These are phyloP conservation scores for Leuciscus waleckii DNA, from an alignment of 2,797 vertebrate species.

Conservation along the genomic window DNA sequence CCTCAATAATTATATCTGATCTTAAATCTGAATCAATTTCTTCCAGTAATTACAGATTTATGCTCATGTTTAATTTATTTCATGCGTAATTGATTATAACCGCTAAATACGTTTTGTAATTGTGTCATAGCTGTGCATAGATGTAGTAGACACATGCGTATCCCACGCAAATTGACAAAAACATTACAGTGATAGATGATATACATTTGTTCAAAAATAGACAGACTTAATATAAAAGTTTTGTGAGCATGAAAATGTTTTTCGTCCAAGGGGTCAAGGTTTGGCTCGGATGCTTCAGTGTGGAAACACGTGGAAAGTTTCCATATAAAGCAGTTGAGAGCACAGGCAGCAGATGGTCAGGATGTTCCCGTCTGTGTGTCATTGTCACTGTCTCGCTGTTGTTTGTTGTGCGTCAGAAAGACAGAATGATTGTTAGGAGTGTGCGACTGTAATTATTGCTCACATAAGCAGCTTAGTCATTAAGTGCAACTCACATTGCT, in stretches of 20 bases:
- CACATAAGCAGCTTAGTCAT: not conserved
- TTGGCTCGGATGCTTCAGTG: not conserved
- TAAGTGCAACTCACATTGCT: not conserved
- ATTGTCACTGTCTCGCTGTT: not conserved
- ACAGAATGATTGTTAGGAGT: conserved; percentile 10
- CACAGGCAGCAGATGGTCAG: not conserved
- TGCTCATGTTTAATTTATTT: not conserved
- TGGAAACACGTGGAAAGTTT: conserved; percentile 4
- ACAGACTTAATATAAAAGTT: not conserved
- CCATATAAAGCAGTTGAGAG: not conserved
- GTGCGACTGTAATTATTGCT: conserved; percentile 8
- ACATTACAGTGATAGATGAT: not conserved
- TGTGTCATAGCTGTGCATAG: not conserved
- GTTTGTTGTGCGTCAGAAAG: conserved; percentile 5
- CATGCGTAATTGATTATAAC: not conserved
- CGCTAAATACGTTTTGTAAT: not conserved
- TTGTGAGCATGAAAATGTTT: not conserved
- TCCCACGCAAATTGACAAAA: not conserved
- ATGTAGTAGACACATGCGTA: no score
- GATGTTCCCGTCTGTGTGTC: conserved; percentile 12
- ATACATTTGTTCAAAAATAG: not conserved
- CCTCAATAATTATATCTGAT: not conserved
- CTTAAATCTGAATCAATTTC: not conserved
- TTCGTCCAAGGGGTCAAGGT: not conserved
- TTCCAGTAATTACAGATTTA: not conserved